phyloP scores from a whole-genome alignment of 2,888 invertebrate species.

The Eupithecia subumbrata region DNA sequence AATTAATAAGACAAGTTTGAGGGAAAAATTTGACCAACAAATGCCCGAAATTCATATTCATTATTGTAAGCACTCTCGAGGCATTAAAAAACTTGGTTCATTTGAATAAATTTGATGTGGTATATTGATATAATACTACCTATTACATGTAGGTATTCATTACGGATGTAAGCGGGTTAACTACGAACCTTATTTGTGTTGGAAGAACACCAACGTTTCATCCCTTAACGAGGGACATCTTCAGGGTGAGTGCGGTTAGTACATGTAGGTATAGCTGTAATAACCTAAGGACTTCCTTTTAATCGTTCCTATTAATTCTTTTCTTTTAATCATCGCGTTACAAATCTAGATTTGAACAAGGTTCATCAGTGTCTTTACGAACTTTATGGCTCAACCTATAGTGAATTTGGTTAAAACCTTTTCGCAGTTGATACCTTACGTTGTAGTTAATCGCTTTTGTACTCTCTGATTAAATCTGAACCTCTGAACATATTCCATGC shows the following conservation, averaged over 20 bases:
- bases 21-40: conserved; percentile 47
- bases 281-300: not conserved
- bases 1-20: conserved; percentile 59
- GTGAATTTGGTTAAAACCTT: conserved; percentile 8
- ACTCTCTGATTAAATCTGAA: conserved; percentile 39
- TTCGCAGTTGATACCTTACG: not conserved
- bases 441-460: conserved; percentile 36
- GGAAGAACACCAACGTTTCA: no score
- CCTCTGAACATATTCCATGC: conserved; percentile 30
- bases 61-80: conserved; percentile 17
- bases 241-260: no score
- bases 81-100: conserved; percentile 10
- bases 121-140: not conserved
- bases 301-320: not conserved
- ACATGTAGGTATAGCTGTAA: not conserved
- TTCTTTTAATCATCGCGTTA: not conserved
- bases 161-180: no score
- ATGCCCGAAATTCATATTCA: conserved; percentile 40
- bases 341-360: not conserved
- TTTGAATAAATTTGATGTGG: conserved; percentile 4
- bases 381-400: conserved; percentile 14
- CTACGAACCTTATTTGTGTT: no score
- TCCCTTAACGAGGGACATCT: no score
- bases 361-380: not conserved
- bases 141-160: not conserved